Base-by-base conservation (phyloP, 2,113 vertebrate species). In the Cynopterus brachyotis region DNA sequence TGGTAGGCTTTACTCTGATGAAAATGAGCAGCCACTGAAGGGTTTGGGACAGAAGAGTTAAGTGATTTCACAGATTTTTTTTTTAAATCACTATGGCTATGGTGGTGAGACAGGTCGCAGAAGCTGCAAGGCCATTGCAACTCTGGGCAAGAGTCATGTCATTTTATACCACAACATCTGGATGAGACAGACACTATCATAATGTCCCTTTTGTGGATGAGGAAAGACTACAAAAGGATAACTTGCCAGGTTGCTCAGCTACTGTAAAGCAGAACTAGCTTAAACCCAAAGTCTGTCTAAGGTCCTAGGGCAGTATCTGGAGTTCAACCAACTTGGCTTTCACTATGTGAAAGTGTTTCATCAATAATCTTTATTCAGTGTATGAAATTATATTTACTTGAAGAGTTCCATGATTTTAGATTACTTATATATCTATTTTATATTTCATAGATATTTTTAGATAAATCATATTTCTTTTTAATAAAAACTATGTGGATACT, bases 381-480 rank as follows among this genome's bases (percentile, higher is more conserved):
- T 32, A 59, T 35, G 28, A 42, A 5, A 62, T 37, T 70, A 70
- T 28, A 69, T n/a, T 62, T 76, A 60, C 76, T 57, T 88, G 12
- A 67, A 67, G n/a, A 88, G 35, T 67, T 66, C 72, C 40, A 67
- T n/a, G 6, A 83, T 62, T 80, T 94, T 57, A 62, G 4, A 64
- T 64, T 76, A 55, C 55, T 84, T 20, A 37, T 53, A 66, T 12
- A 69, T 90, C 12, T 55, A 42, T 67, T 80, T 84, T 69, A 20
- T 30, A 78, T 76, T 84, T 66, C 24, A 90, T n/a, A 67, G 28
- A 57, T 50, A 13, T 62, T 90, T 76, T 70, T 69, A 75, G 28
- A 95, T 90, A 86, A 85, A 86, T 82, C 22, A 22, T 35, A 96
- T 42, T 70, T 60, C 13, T 55, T 64, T 88, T 57, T 78, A 80